A percentile compares a stretch with the other conserved stretches of the same genome.
Conservation (phyloP, 2,888 invertebrate species). For the Brachyopa scutellaris region DNA sequence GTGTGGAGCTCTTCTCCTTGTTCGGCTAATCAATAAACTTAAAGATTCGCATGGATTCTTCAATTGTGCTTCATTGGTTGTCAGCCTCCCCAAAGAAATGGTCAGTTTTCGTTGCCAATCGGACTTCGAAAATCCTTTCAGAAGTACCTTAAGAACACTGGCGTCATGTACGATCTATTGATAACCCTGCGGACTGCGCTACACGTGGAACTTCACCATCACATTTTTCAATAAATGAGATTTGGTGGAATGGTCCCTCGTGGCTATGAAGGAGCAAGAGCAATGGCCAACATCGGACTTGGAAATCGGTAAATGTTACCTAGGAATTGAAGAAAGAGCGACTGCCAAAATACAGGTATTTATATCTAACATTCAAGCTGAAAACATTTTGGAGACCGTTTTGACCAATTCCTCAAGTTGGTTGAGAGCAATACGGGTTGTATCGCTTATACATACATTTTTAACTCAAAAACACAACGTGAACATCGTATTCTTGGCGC, state of each 20-base stretch:
- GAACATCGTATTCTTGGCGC: background rate
- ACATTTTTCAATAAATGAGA: background rate
- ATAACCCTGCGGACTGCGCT: conserved; percentile 70
- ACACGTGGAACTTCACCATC: conserved; percentile 58
- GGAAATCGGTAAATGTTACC: background rate
- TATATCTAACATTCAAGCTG: background rate
- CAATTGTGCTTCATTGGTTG: background rate
- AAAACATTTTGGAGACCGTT: background rate
- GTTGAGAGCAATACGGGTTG: background rate
- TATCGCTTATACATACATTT: background rate
- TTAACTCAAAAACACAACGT: background rate
- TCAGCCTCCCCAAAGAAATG: conserved; percentile 7
- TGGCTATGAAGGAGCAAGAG: conserved; percentile 16
- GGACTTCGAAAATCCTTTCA: conserved; percentile 59
- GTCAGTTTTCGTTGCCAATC: conserved; percentile 50
- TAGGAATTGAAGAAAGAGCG: background rate
- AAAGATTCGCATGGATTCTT: too few species aligned
- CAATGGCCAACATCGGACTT: conserved; percentile 1
- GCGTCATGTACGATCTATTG: conserved; percentile 52
- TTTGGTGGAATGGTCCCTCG: conserved; percentile 63
- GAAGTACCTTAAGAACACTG: conserved; percentile 19
- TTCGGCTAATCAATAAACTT: background rate
- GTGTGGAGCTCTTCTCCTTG: conserved; percentile 1
- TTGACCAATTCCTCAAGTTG: background rate
- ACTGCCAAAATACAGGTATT: background rate